Evolutionary conservation across 2,113 vertebrate species (phyloP), one percentile per base, ranked within the genome.

Genomic region (Aix galericulata): DNA sequence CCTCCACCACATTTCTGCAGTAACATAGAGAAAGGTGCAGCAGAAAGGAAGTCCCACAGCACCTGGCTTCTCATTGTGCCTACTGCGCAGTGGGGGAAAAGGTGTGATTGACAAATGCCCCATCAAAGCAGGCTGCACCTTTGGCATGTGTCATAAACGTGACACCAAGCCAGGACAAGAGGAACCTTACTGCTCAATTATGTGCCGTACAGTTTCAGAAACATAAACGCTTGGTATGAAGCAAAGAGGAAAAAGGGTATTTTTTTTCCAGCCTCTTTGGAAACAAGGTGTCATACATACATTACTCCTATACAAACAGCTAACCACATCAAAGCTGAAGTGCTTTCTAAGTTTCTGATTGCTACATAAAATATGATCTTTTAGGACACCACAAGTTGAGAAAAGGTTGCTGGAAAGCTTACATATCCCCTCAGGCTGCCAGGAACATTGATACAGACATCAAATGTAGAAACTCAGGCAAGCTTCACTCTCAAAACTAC

Each of bases 61-160:
- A 17, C 0, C 0, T 42, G 60, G 52, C 52, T 91, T 31, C 77
- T 81, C 56, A 29, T 4, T 11, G 34, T 76, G 66, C 40, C 36
- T 29, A 11, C 34, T 34, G 53, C 25, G 21, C 8, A 68, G n/a
- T 60, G 68, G 34, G 62, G 48, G 34, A 82, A 21, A 48, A 12
- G 42, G 62, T 2, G 13, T 18, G 56, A n/a, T 3, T 62, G 50
- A 73, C 25, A 59, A 31, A 17, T 2, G 0, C 25, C n/a, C 32
- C 23, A 23, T 38, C 64, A 77, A 78, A 83, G 29, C 64, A 78
- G 40, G n/a, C 26, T 6, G 34, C 14, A 72, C 38, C 38, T 83
- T 79, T 1, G 2, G 60, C 53, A 86, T 11, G 6, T 3, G 29
- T 42, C 78, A 80, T 50, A 64, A 59, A 63, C 1, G 0, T 7